Evolutionary conservation across 2,113 vertebrate species (phyloP), one percentile per base, ranked within the genome.

Genomic region (Brachyhypopomus gauderio): DNA sequence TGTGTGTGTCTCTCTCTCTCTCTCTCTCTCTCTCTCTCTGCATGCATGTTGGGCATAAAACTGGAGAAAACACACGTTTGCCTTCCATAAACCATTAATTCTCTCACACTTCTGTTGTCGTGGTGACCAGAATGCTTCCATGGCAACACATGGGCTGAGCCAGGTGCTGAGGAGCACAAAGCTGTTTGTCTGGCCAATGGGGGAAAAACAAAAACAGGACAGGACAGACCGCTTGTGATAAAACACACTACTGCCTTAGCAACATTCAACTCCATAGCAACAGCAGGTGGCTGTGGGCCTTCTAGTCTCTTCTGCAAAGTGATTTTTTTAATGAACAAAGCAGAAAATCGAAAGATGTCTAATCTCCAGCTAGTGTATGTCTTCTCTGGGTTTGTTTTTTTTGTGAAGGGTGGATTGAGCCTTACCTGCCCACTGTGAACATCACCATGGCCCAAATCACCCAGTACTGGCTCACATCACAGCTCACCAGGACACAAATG

Each of bases 101-200:
- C 72, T 60, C 55, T 60, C 73, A 63, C 25, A 25, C 62, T 38
- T 48, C 60, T 41, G 82, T 83, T 83, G 71, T 72, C 78, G 55
- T 83, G 82, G 73, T 52, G 76, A 83, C 82, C 77, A 67, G 77
- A 83, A 45, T 72, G 74, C 82, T 63, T 79, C 82, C 82, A 79
- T 83, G 77, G 77, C 82, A 83, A 83, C 82, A 75, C 72, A 75
- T 69, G 82, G 52, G 77, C 74, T 69, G 63, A 83, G 82, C 66
- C 82, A 83, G 82, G 82, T 79, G 82, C 62, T 74, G 72, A 48
- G 59, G 62, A 73, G 58, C 75, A 83, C 75, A 79, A 83, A 83
- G 63, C 82, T 78, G 67, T 83, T 83, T 79, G 71, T 83, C 73
- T 77, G 80, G 27, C 64, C 66, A 67, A 66, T 36, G 52, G 3